Percentiles rank a stretch among this genome's conserved stretches.
Evolutionary conservation across 2,888 invertebrate genomes (phyloP).

Genomic region (Limnephilus rhombicus): DNA sequence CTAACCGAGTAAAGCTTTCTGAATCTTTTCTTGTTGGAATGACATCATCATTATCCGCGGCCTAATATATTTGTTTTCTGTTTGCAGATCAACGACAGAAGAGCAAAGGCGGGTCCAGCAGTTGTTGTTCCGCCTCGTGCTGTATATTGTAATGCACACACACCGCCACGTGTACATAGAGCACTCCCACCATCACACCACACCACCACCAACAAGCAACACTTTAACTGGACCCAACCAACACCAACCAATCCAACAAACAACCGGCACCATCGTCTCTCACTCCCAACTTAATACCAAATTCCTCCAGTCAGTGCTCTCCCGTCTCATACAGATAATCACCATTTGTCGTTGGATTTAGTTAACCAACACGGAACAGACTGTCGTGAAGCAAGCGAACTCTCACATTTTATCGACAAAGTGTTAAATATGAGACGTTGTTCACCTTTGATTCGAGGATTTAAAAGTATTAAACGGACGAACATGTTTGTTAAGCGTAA

Average conservation of each 20-base stretch:
- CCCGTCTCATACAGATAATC: neutral
- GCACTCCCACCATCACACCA: constrained; percentile 30
- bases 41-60: neutral
- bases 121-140: constrained; percentile 96
- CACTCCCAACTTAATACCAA: neutral
- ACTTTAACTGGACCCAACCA: neutral
- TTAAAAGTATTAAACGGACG: constrained; percentile 20
- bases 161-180: constrained; percentile 24
- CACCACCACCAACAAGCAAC: neutral
- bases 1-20: neutral
- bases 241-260: neutral
- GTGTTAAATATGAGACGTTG: neutral
- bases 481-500: constrained; percentile 2
- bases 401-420: neutral
- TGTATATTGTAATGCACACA: constrained; percentile 89
- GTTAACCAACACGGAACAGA: constrained; percentile 5
- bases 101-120: constrained; percentile 96
- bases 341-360: neutral
- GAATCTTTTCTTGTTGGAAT: neutral
- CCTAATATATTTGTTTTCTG: constrained; percentile 54
- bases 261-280: neutral
- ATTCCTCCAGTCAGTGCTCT: neutral
- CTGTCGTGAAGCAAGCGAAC: constrained; percentile 35
- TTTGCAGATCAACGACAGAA: constrained; percentile 95
- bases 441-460: neutral